These are phyloP conservation scores for Morpho helenor DNA, from an alignment of 2,888 invertebrate species.

Conservation along the genomic window DNA sequence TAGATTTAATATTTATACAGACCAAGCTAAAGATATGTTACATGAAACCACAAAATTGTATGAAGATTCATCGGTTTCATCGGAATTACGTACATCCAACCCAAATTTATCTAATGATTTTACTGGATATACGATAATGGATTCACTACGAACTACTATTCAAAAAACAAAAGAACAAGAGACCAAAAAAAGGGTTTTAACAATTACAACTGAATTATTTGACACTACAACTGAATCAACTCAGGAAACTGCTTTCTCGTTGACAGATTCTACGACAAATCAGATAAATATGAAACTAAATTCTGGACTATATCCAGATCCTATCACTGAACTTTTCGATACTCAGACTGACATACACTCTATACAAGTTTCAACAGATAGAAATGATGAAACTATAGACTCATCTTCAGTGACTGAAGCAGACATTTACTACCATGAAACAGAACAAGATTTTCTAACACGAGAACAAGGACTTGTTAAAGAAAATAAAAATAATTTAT, in stretches of 20 bases:
- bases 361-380: too few relatives aligned
- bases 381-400: too few relatives aligned
- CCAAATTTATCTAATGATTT: conserved; percentile 4
- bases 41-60: background rate
- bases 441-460: too few relatives aligned
- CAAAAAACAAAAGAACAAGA: conserved; percentile 1
- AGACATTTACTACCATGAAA: too few relatives aligned
- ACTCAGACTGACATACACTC: too few relatives aligned
- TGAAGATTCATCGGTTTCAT: background rate
- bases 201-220: background rate
- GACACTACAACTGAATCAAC: background rate
- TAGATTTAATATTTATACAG: background rate
- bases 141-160: conserved; percentile 17
- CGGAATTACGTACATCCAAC: background rate
- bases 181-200: background rate
- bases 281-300: too few relatives aligned
- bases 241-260: background rate
- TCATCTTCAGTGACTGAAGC: too few relatives aligned
- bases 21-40: background rate
- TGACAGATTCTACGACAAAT: too few relatives aligned
- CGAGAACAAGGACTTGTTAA: too few relatives aligned
- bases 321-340: too few relatives aligned
- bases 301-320: too few relatives aligned
- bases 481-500: too few relatives aligned
- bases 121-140: conserved; percentile 18